A percentile compares a stretch with the other conserved stretches of the same genome.
These are phyloP conservation scores for Podarcis siculus DNA, from an alignment of 2,797 vertebrate species.

Conservation along the genomic window DNA sequence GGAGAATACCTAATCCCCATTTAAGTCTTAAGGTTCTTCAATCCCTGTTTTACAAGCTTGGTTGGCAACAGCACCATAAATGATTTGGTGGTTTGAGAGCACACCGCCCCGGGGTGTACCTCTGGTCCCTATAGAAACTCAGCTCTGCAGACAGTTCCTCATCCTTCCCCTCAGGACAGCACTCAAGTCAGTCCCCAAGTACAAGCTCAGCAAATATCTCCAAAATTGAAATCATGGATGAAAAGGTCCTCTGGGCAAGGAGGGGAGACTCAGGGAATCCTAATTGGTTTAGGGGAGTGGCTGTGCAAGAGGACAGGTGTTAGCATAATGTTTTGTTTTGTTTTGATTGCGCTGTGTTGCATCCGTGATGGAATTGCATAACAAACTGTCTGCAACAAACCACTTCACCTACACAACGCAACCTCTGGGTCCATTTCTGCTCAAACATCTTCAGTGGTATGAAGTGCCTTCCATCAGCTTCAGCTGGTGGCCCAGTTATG, in stretches of 20 bases:
- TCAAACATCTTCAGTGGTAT: no score
- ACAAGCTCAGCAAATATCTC: constrained; percentile 21
- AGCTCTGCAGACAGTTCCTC: not conserved
- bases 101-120: not conserved
- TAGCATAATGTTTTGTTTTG: constrained; percentile 40
- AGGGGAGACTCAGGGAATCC: constrained; percentile 13
- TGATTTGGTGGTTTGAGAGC: not conserved
- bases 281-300: constrained; percentile 66
- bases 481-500: no score
- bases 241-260: constrained; percentile 31
- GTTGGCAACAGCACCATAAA: constrained; percentile 6
- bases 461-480: no score
- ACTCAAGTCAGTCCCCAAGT: not conserved
- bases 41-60: constrained; percentile 38
- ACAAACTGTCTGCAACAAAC: not conserved
- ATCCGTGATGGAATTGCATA: constrained; percentile 32
- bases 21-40: not conserved
- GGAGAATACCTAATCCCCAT: not conserved
- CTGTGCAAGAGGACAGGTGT: constrained; percentile 52
- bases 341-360: constrained; percentile 35
- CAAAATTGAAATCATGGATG: constrained; percentile 26
- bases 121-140: not conserved
- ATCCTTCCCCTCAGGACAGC: not conserved
- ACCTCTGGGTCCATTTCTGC: not conserved
- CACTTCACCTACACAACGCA: rapidly evolving